A percentile compares a stretch with the other conserved stretches of the same genome.
Conservation (phyloP, 1,140 invertebrate species). For the Trypoxylus dichotomus region DNA sequence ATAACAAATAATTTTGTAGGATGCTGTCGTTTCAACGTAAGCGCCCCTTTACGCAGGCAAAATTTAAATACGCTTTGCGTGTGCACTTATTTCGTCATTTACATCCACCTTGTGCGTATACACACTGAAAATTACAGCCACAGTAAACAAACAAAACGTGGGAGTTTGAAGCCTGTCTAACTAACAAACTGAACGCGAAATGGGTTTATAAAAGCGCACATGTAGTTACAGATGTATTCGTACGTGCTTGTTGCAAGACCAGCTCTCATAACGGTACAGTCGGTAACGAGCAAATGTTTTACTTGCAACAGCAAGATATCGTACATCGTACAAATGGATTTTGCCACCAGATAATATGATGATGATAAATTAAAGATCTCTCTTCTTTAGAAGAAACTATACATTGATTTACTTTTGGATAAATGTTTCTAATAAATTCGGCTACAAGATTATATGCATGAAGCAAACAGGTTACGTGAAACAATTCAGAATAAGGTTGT, state of each 20-base stretch:
- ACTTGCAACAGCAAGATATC: neutral
- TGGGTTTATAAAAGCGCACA: neutral
- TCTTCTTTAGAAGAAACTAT: too few relatives aligned
- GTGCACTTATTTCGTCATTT: neutral
- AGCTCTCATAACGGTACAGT: neutral
- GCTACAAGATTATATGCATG: too few relatives aligned
- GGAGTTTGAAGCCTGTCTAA: neutral
- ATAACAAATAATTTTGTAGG: too few relatives aligned
- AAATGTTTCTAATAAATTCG: too few relatives aligned
- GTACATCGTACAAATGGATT: too few relatives aligned
- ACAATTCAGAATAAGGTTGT: too few relatives aligned
- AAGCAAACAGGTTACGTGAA: too few relatives aligned
- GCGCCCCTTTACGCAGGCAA: neutral
- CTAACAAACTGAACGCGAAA: neutral
- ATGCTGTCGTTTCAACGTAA: neutral
- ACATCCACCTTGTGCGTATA: neutral
- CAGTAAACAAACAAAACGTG: neutral
- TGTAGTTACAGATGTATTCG: neutral
- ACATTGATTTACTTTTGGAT: too few relatives aligned
- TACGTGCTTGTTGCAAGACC: neutral
- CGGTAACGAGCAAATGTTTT: neutral
- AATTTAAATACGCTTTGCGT: neutral
- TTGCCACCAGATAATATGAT: too few relatives aligned
- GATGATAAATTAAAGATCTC: too few relatives aligned
- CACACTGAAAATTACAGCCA: neutral